Conservation (phyloP, 2,888 invertebrate genomes). For the Hemaris fuciformis region DNA sequence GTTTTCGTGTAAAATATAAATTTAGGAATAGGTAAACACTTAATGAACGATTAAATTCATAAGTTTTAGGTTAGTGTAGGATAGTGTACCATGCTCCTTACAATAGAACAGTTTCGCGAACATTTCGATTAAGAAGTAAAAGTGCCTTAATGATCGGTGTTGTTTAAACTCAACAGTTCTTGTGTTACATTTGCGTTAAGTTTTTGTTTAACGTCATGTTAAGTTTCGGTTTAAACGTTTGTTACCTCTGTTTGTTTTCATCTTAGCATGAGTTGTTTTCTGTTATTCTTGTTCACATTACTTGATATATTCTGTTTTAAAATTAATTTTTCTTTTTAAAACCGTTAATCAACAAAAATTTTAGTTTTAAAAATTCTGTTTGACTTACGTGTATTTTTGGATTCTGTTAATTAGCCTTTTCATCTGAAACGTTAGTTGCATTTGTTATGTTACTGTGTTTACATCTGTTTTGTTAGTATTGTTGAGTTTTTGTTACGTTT, state of each 20-base stretch:
- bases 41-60: background rate
- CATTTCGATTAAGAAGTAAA: constrained; percentile 32
- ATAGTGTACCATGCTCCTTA: constrained; percentile 22
- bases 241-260: constrained; percentile 31
- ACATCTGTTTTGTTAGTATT: background rate
- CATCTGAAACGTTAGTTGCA: background rate
- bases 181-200: constrained; percentile 48
- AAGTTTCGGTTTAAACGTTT: constrained; percentile 33
- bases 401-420: background rate
- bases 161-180: constrained; percentile 51
- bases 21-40: constrained; percentile 23
- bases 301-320: background rate
- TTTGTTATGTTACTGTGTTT: background rate
- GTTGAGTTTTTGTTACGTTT: background rate
- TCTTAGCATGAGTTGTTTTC: constrained; percentile 23
- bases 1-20: constrained; percentile 32
- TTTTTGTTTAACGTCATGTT: constrained; percentile 46
- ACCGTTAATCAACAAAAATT: background rate
- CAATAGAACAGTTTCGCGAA: constrained; percentile 21
- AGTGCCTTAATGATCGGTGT: constrained; percentile 77
- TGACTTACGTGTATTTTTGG: background rate
- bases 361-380: background rate
- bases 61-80: constrained; percentile 14
- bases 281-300: constrained; percentile 21
- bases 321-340: background rate